phyloP scores from a whole-genome alignment of 2,113 vertebrate species.

The Tupaia tana region DNA sequence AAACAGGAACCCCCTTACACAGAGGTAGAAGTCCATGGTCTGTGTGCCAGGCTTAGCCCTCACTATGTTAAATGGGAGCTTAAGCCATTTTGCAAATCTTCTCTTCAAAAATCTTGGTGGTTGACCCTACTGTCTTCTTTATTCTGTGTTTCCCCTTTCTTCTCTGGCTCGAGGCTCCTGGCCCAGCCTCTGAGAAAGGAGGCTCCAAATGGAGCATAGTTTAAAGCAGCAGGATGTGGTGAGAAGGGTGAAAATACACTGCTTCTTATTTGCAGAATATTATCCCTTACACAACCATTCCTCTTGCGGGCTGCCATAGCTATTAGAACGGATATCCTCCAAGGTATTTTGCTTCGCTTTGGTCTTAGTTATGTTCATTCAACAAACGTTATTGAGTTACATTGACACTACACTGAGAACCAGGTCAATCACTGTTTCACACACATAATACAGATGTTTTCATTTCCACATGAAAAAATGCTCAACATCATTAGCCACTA shows the following conservation, averaged over 20 bases:
- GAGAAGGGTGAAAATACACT: not conserved
- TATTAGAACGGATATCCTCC: not conserved
- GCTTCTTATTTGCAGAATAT: not conserved
- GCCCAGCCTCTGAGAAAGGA: constrained; percentile 4
- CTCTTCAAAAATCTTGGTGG: not conserved
- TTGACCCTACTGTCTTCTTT: not conserved
- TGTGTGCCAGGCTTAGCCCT: not conserved
- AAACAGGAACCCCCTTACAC: no score
- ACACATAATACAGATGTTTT: not conserved
- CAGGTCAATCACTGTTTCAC: not conserved
- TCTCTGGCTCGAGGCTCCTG: not conserved
- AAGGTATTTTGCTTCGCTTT: not conserved
- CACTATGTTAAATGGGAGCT: not conserved
- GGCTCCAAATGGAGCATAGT: not conserved
- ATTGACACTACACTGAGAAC: not conserved
- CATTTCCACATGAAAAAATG: not conserved
- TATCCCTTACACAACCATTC: not conserved
- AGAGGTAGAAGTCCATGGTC: not conserved
- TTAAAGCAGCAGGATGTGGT: not conserved
- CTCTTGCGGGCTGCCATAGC: not conserved
- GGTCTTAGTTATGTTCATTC: not conserved
- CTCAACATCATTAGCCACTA: not conserved
- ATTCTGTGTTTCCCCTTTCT: not conserved
- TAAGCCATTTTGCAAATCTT: constrained; percentile 3
- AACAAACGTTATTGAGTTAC: not conserved